Evolutionary conservation across 2,113 vertebrate species (phyloP).

Genomic region (Eonycteris spelaea): DNA sequence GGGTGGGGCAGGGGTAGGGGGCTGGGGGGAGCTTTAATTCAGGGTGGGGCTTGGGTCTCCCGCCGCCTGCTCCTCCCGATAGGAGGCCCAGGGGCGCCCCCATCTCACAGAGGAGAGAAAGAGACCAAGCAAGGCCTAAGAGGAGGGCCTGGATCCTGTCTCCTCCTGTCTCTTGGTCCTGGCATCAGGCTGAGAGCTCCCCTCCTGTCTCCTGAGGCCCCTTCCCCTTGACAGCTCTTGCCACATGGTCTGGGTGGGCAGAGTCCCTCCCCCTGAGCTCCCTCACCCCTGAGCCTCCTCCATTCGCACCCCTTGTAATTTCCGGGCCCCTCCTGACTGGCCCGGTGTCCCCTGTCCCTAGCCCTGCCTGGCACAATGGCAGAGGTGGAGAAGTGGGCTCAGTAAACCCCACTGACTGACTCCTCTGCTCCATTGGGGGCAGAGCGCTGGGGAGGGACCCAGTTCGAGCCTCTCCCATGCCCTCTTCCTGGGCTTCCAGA

Average conservation of each 20-base stretch:
- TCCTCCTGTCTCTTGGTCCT: background rate
- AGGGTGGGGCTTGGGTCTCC: background rate
- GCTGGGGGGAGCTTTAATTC: background rate
- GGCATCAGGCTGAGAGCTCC: background rate
- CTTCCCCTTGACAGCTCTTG: background rate
- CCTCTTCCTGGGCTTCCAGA: background rate
- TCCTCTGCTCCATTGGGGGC: background rate
- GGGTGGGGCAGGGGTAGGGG: background rate
- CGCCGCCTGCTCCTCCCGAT: background rate
- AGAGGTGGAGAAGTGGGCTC: background rate
- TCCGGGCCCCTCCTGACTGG: background rate
- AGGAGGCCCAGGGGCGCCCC: background rate
- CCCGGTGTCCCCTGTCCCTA: background rate
- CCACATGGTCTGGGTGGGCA: background rate
- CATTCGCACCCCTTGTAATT: background rate
- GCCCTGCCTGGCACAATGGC: background rate
- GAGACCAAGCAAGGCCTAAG: background rate
- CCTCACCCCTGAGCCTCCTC: background rate
- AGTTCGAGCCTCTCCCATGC: background rate
- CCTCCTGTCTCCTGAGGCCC: background rate
- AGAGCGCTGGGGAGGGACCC: fast-evolving
- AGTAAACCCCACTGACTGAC: background rate
- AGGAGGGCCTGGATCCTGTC: fast-evolving
- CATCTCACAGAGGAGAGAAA: background rate
- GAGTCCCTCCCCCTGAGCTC: background rate